A percentile compares a stretch with the other conserved stretches of the same genome.
phyloP scores from a whole-genome alignment of 2,113 vertebrate species.

The Takifugu flavidus region DNA sequence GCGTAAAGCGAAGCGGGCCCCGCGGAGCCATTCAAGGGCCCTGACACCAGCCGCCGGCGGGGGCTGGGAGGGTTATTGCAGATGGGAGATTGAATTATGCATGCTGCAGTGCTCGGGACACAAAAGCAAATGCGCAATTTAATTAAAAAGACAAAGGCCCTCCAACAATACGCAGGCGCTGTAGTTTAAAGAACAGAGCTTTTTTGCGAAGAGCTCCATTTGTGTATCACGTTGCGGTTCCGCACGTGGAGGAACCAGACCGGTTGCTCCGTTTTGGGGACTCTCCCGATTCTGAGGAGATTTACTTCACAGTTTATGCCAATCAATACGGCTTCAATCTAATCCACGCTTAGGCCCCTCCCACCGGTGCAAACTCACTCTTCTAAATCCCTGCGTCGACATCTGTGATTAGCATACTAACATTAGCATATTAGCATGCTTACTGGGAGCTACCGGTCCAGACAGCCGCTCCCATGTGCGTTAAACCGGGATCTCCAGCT shows the following conservation, averaged over 20 bases:
- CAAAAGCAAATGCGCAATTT: constrained; percentile 68
- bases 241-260: no score
- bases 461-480: constrained; percentile 25
- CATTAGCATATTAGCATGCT: constrained; percentile 59
- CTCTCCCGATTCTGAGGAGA: background rate
- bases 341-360: constrained; percentile 8
- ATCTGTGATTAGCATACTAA: constrained; percentile 55
- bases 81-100: constrained; percentile 69
- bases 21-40: constrained; percentile 42
- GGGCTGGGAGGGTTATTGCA: constrained; percentile 26
- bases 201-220: no score
- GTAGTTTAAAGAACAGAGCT: background rate
- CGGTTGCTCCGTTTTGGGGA: no score
- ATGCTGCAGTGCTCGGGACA: constrained; percentile 63
- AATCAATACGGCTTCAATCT: constrained; percentile 23
- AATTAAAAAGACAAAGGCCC: constrained; percentile 59
- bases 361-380: constrained; percentile 18
- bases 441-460: constrained; percentile 35
- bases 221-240: no score
- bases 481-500: constrained; percentile 48
- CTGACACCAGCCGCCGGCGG: constrained; percentile 50
- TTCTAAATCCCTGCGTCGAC: constrained; percentile 39
- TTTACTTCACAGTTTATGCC: constrained; percentile 14
- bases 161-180: constrained; percentile 34
- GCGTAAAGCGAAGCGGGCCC: constrained; percentile 35